These are phyloP conservation scores for Pachypsylla venusta DNA, from an alignment of 1,140 invertebrate genomes.

Conservation along the genomic window DNA sequence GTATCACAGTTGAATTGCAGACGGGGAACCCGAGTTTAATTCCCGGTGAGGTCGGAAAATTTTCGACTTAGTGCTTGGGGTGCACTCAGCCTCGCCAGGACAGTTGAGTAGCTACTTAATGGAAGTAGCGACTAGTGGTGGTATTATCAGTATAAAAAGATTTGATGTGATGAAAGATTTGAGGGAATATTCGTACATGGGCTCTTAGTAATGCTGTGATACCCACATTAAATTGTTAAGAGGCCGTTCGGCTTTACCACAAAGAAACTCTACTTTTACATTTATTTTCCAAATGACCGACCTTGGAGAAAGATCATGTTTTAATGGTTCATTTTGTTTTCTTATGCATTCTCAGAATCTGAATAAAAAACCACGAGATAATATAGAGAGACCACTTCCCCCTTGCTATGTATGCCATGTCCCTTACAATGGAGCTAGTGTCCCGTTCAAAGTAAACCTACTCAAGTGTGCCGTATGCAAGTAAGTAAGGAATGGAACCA, in stretches of 20 bases:
- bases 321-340: not conserved
- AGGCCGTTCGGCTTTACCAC: not conserved
- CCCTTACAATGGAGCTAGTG: constrained; percentile 52
- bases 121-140: too few relatives aligned
- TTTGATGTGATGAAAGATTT: not conserved
- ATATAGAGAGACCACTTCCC: not conserved
- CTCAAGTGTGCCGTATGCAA: constrained; percentile 52
- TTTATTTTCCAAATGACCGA: too few relatives aligned
- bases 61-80: too few relatives aligned
- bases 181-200: not conserved
- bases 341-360: not conserved
- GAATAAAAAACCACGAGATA: not conserved
- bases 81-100: too few relatives aligned
- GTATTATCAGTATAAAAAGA: too few relatives aligned
- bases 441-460: constrained; percentile 53
- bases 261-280: not conserved
- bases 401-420: constrained; percentile 55
- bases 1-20: not conserved
- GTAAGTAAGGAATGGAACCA: too few relatives aligned
- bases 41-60: too few relatives aligned
- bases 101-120: too few relatives aligned
- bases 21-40: not conserved
- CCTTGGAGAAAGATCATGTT: too few relatives aligned
- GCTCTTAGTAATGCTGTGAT: not conserved
- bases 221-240: too few relatives aligned